Base-by-base conservation (phyloP, 2,888 invertebrate species). In the Eupithecia subfuscata region DNA sequence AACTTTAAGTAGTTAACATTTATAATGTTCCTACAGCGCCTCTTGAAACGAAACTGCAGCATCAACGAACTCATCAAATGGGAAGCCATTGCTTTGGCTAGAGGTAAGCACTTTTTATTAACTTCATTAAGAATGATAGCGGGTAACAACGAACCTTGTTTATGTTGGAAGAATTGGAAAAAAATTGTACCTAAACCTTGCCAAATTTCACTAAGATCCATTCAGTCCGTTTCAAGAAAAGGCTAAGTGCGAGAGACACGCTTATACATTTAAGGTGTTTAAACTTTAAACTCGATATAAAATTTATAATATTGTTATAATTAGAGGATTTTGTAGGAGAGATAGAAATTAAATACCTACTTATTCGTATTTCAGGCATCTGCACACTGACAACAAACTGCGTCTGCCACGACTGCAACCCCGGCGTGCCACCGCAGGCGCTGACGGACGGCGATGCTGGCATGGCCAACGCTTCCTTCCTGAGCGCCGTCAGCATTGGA, bases 81-180 rank as follows among this genome's bases (percentile, higher is more conserved):
- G 94, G 93, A 95, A 74, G 94, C 94, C 0, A 94, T 95, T 3
- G 94, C 94, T 0, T 92, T 92, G 0, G 88, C 94, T 0, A 85
- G 94, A 2, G 76, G 76, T 76, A 72, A 25, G 6, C 22, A 67
- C 18, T 43, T 5, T 43, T 30, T 16, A 63, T 25, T 16, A 2
- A 25, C 6, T 3, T 60, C 9, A 63, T 63, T 30, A 11, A 7
- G 63, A 34, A 30, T 34, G 14, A 30, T 63, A 25, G 9, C 3
- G 52, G 9, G 1, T n/a, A 52, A n/a, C 48, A 18, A 48, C 48
- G 8, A 18, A 18, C 8, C 18, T 48, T 52, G n/a, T 9, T n/a
- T 7, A n/a, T n/a, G 30, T 30, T 48, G n/a, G 16, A 45, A 14
- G 16, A 45, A 14, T 16, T 45, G 5, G 5, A 48, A 48, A 48